These are phyloP conservation scores for Drosophila nigrodunni DNA, from an alignment of 1,140 invertebrate genomes.

Conservation along the genomic window DNA sequence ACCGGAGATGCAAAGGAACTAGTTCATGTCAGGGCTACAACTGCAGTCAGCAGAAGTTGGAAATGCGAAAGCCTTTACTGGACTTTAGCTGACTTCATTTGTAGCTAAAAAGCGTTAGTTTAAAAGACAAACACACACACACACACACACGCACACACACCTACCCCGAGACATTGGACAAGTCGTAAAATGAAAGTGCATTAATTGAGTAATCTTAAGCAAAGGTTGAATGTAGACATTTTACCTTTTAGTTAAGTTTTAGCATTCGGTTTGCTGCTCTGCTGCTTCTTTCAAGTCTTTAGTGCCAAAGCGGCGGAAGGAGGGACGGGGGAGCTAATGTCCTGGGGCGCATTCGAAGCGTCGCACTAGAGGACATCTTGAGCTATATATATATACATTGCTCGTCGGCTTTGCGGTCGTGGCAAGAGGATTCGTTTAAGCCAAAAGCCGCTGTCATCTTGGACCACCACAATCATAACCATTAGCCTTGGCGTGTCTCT, in stretches of 20 bases:
- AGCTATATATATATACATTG: constrained; percentile 4
- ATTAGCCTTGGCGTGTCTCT: constrained; percentile 78
- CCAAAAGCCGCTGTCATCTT: constrained; percentile 74
- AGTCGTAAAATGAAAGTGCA: constrained; percentile 65
- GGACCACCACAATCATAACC: constrained; percentile 81
- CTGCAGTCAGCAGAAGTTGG: neutral
- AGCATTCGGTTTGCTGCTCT: neutral
- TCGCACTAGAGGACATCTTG: constrained; percentile 38
- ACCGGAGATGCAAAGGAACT: neutral
- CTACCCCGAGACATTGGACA: constrained; percentile 17
- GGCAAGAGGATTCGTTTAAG: constrained; percentile 48
- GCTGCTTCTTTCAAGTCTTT: neutral
- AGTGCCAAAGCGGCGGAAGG: neutral
- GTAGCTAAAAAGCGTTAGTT: constrained; percentile 18
- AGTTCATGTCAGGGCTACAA: neutral
- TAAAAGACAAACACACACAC: constrained; percentile 16
- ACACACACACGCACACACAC: constrained; percentile 9
- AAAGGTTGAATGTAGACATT: constrained; percentile 66
- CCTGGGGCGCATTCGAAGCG: constrained; percentile 29
- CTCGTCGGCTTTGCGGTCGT: constrained; percentile 26
- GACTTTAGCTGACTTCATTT: constrained; percentile 6
- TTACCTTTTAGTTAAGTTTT: constrained; percentile 61
- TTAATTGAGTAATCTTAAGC: constrained; percentile 79
- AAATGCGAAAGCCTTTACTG: constrained; percentile 5
- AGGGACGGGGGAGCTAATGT: constrained; percentile 30